These are phyloP conservation scores for Leucopternis melanops DNA, from an alignment of 2,113 vertebrate genomes.

Conservation along the genomic window DNA sequence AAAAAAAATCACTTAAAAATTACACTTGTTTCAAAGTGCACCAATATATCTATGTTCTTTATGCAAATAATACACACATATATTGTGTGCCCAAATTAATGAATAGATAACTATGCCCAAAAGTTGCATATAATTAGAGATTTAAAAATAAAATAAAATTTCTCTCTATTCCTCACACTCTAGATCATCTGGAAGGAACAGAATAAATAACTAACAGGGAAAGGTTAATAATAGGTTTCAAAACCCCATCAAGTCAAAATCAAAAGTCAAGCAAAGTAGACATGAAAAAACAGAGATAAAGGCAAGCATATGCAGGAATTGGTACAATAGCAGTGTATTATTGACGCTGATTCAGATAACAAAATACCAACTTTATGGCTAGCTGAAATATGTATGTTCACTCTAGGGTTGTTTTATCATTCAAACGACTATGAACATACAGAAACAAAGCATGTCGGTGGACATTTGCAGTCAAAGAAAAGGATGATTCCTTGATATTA, in stretches of 20 bases:
- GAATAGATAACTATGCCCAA: no score
- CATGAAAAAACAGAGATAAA: background rate
- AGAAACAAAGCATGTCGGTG: background rate
- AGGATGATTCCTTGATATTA: background rate
- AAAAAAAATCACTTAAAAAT: background rate
- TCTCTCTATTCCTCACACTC: background rate
- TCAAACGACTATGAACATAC: background rate
- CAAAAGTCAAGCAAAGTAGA: background rate
- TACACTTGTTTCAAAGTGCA: background rate
- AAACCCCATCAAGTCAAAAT: background rate
- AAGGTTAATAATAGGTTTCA: slow-evolving; percentile 4
- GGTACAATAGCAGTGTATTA: background rate
- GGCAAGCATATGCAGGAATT: background rate
- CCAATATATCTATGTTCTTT: background rate
- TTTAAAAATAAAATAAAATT: background rate
- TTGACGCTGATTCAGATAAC: background rate
- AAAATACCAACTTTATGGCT: background rate
- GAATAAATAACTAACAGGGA: background rate
- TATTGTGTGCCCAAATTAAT: background rate
- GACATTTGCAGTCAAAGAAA: background rate
- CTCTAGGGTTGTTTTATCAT: background rate
- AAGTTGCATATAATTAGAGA: background rate
- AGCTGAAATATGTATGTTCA: background rate
- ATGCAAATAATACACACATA: background rate
- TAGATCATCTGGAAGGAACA: background rate